Base-by-base conservation (phyloP, 2,888 invertebrate species). In the Leucoptera coffeella region DNA sequence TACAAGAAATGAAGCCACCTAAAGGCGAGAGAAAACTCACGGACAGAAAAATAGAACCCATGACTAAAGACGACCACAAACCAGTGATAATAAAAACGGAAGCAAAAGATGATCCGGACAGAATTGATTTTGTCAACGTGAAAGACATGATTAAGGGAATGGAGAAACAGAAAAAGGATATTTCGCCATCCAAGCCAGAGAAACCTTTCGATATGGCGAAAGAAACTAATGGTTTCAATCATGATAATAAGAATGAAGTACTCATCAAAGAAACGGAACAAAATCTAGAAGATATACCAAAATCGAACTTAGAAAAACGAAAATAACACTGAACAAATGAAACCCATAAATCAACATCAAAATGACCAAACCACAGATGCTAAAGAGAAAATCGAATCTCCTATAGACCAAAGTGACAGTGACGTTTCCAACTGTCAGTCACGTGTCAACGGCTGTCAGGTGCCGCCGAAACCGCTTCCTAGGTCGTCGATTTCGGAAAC, bases 391-490 rank as follows among this genome's bases (percentile, higher is more conserved):
- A 39, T 46, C 1, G 62, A 64, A 30, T 36, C 38, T 2, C 46
- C 50, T 7, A 28, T 64, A 4, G 64, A 64, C 2, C 46, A 65
- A 12, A 65, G 67, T 34, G 59, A 60, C 29, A 60, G 62, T 39
- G 13, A 12, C 12, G 9, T 39, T 59, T n/a, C n/a, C n/a, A n/a
- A n/a, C n/a, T n/a, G n/a, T n/a, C n/a, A n/a, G n/a, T n/a, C n/a
- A n/a, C n/a, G 62, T 39, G 50, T 61, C 4, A 73, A 72, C 22
- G 67, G 67, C 0, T 41, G 45, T 15, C 72, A 78, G 24, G 48
- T 19, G 19, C 80, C 83, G 2, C 88, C 83, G 2, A 88, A 87
- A 48, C 88, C 89, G 9, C 62, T 88, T 58, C 88, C 89, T 1
- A 74, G 88, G 39, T 81, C 84, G 0, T 86, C 87, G 9, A 74